phyloP scores from a whole-genome alignment of 2,888 invertebrate species.

The Drosophila kanekoi region DNA sequence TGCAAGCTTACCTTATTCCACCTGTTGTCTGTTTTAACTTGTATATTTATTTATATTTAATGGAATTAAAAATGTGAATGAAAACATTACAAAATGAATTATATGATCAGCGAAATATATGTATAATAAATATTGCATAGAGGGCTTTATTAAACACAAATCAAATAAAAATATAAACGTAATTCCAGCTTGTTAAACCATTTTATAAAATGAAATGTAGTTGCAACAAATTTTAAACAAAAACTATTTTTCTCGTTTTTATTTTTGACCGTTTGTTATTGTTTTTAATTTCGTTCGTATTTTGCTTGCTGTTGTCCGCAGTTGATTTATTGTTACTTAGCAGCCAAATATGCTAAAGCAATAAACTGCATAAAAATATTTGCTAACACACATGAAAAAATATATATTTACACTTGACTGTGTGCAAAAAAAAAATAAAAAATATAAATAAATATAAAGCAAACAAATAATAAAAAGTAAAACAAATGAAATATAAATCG shows the following conservation, averaged over 20 bases:
- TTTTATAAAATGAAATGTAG: neutral
- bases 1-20: too few relatives aligned
- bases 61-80: too few relatives aligned
- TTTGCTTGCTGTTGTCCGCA: neutral
- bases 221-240: neutral
- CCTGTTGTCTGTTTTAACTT: too few relatives aligned
- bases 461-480: conserved; percentile 3
- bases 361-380: conserved; percentile 29
- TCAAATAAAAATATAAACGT: neutral
- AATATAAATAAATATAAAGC: conserved; percentile 11
- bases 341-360: conserved; percentile 8
- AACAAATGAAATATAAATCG: conserved; percentile 32
- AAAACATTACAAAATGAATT: too few relatives aligned
- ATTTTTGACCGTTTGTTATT: neutral
- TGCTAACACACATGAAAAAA: conserved; percentile 7
- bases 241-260: neutral
- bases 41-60: too few relatives aligned
- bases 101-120: too few relatives aligned
- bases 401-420: neutral
- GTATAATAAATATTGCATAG: too few relatives aligned
- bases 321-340: conserved; percentile 18
- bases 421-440: too few relatives aligned
- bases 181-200: neutral
- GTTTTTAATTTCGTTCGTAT: neutral
- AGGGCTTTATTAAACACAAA: too few relatives aligned